phyloP scores from a whole-genome alignment of 2,888 invertebrate genomes.

The Dryadula phaetusa region DNA sequence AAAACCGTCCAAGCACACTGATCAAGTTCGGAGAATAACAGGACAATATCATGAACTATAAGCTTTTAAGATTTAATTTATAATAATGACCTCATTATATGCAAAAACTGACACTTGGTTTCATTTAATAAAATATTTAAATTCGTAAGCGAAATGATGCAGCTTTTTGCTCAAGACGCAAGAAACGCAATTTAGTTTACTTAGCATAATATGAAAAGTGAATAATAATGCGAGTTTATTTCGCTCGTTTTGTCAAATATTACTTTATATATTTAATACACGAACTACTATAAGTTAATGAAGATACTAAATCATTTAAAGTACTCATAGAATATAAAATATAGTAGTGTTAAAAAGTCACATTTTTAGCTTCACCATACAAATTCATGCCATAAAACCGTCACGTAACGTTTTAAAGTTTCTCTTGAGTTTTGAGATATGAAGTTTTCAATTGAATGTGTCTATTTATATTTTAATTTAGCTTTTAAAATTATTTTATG shows the following conservation, averaged over 20 bases:
- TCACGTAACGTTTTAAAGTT: neutral
- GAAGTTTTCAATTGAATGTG: slow-evolving; percentile 3
- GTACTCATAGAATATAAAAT: neutral
- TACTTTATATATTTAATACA: neutral
- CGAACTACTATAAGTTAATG: neutral
- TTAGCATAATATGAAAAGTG: slow-evolving; percentile 15
- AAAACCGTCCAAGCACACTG: too few species aligned
- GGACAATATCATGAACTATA: too few species aligned
- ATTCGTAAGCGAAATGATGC: neutral
- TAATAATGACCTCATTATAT: too few species aligned
- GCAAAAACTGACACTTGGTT: neutral
- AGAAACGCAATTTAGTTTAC: slow-evolving; percentile 8
- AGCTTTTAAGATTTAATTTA: too few species aligned
- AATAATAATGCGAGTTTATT: slow-evolving; percentile 1
- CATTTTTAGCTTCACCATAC: neutral
- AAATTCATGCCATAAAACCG: neutral
- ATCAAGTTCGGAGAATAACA: too few species aligned
- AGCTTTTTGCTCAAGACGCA: neutral
- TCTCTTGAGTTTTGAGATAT: neutral
- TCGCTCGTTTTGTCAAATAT: slow-evolving; percentile 10
- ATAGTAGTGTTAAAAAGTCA: neutral
- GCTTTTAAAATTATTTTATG: too few species aligned
- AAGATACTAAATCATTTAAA: neutral
- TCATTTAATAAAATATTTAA: slow-evolving; percentile 6
- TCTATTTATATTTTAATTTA: slow-evolving; percentile 12